Evolutionary conservation across 1,140 invertebrate species (phyloP), one percentile per base, ranked within the genome.

Genomic region (Apocrypta bakeri): DNA sequence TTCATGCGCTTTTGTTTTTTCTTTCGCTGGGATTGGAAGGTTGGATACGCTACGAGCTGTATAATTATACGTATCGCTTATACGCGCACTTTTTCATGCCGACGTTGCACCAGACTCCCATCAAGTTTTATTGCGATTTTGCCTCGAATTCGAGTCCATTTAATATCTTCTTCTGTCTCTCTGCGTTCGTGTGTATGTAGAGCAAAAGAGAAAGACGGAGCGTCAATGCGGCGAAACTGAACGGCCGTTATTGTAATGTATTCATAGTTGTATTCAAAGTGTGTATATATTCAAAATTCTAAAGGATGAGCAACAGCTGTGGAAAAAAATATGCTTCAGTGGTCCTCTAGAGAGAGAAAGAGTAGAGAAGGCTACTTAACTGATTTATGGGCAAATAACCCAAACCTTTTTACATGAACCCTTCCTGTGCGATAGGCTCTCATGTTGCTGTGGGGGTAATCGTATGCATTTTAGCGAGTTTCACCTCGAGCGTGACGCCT

Each of bases 381-480:
- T 89, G 88, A 89, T 89, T 89, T 89, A 89, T 89, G 86, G 75
- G 82, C 84, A 85, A 87, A 82, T 85, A 81, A 84, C 81, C 42
- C 79, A 77, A 71, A 74, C 84, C 33, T 37, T 81, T 83, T 83
- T 77, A 81, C 80, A 77, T 74, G 88, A 89, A 87, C 88, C 87
- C 85, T 84, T 81, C 14, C 76, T 77, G 14, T 12, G 63, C 63
- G 7, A 12, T 27, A 61, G 56, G 25, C 25, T 25, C 56, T 61
- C 56, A 7, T 11, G 40, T 12, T 12, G 40, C 48, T 17, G 11
- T 9, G 33, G 33, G 85, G 86, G 87, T 89, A 89, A 89, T 89
- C 88, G 87, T 87, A 89, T 88, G 88, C 88, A 86, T 89, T 89
- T 89, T 87, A 86, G 80, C 24, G 82, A 85, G 56, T 84, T 88